phyloP scores from a whole-genome alignment of 1,140 invertebrate genomes.

The Thalassaphorura encarpata region DNA sequence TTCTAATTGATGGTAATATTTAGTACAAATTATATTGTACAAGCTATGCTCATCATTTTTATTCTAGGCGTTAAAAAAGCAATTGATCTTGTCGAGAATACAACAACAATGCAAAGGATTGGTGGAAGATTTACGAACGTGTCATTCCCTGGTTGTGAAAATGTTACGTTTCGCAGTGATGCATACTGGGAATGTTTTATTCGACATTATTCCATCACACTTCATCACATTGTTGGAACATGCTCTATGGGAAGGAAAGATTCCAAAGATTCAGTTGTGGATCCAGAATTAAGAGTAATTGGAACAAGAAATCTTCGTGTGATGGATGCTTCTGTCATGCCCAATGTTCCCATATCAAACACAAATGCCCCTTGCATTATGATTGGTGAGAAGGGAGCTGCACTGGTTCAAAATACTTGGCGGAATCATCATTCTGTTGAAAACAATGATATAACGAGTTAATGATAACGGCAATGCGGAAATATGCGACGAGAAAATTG shows the following conservation, averaged over 20 bases:
- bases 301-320: slow-evolving; percentile 20
- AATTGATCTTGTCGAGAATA: slow-evolving; percentile 33
- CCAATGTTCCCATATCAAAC: slow-evolving; percentile 17
- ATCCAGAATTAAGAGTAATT: slow-evolving; percentile 34
- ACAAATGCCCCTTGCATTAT: slow-evolving; percentile 14
- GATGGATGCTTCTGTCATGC: slow-evolving; percentile 16
- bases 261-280: slow-evolving; percentile 44
- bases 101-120: slow-evolving; percentile 47
- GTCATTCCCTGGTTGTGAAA: slow-evolving; percentile 53
- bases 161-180: slow-evolving; percentile 51
- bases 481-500: no score
- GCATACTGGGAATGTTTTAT: slow-evolving; percentile 63
- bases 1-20: slow-evolving; percentile 21
- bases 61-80: slow-evolving; percentile 14
- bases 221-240: slow-evolving; percentile 57
- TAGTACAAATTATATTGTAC: no score
- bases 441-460: no score
- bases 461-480: no score
- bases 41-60: no score
- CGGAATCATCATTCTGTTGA: no score
- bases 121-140: slow-evolving; percentile 48
- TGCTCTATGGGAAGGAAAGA: slow-evolving; percentile 66
- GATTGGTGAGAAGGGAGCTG: slow-evolving; percentile 23
- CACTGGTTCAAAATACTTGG: slow-evolving; percentile 18
- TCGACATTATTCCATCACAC: slow-evolving; percentile 54